Percentiles rank a stretch among this genome's conserved stretches.
These are phyloP conservation scores for Knipowitschia caucasica DNA, from an alignment of 2,797 vertebrate species.

Conservation along the genomic window DNA sequence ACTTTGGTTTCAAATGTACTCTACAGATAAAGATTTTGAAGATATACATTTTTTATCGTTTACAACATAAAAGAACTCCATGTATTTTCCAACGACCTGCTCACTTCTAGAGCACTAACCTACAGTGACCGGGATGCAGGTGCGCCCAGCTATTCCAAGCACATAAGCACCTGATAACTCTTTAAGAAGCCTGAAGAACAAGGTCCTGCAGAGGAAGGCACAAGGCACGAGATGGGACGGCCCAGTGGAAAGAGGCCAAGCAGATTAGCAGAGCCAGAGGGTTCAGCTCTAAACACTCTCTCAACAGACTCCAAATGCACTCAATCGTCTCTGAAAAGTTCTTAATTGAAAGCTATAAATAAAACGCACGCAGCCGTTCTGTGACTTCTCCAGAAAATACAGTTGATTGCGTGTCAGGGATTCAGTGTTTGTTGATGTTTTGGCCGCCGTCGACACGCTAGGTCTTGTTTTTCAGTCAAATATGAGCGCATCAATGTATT, in stretches of 20 bases:
- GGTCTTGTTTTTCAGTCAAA: too few relatives aligned
- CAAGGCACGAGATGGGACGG: neutral
- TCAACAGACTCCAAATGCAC: neutral
- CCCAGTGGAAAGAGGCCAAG: neutral
- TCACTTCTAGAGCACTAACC: too few relatives aligned
- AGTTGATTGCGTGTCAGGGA: neutral
- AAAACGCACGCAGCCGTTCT: neutral
- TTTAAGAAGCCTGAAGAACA: constrained; percentile 39
- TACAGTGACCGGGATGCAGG: too few relatives aligned
- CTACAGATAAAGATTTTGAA: too few relatives aligned
- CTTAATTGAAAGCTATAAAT: neutral
- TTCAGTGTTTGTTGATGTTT: neutral
- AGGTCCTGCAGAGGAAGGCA: constrained; percentile 6
- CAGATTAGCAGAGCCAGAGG: neutral
- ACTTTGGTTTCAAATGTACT: too few relatives aligned
- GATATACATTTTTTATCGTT: too few relatives aligned
- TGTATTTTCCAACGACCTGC: too few relatives aligned
- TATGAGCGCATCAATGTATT: too few relatives aligned
- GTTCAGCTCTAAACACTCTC: neutral
- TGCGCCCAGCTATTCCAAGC: constrained; percentile 41
- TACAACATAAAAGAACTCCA: too few relatives aligned
- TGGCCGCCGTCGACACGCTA: too few relatives aligned
- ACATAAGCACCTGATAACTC: constrained; percentile 56
- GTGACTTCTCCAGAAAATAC: neutral
- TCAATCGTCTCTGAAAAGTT: neutral